phyloP scores from a whole-genome alignment of 2,797 vertebrate genomes.

The Crenuchus spilurus region DNA sequence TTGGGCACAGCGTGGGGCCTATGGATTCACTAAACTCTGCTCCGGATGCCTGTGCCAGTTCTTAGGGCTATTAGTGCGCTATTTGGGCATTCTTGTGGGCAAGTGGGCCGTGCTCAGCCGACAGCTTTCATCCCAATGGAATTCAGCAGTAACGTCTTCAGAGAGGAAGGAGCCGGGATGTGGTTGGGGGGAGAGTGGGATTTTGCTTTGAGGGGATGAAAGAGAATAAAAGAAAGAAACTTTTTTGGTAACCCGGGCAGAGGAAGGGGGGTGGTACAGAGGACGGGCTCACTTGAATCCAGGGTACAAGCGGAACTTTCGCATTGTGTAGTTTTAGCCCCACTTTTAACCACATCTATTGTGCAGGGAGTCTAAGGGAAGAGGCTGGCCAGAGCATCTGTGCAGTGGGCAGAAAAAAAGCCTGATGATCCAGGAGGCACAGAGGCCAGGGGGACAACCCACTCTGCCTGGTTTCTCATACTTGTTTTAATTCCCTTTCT shows the following conservation, averaged over 20 bases:
- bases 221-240: constrained; percentile 44
- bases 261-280: constrained; percentile 1
- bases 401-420: constrained; percentile 61
- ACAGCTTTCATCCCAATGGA: constrained; percentile 82
- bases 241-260: constrained; percentile 46
- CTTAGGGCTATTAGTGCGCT: constrained; percentile 52
- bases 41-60: constrained; percentile 45
- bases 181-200: constrained; percentile 51
- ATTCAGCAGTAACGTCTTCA: constrained; percentile 78
- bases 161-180: constrained; percentile 69
- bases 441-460: constrained; percentile 62
- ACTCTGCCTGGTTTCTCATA: constrained; percentile 67
- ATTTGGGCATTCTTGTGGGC: constrained; percentile 75
- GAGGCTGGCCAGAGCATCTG: constrained; percentile 51
- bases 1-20: constrained; percentile 11
- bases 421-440: constrained; percentile 57
- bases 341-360: constrained; percentile 67
- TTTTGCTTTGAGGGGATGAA: constrained; percentile 43
- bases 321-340: constrained; percentile 51
- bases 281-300: constrained; percentile 41
- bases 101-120: constrained; percentile 77
- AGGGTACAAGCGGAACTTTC: constrained; percentile 53
- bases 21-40: constrained; percentile 39
- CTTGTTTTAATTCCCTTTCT: constrained; percentile 63
- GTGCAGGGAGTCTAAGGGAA: constrained; percentile 54